Base-by-base conservation (phyloP, 2,113 vertebrate species). In the Silurus glanis region DNA sequence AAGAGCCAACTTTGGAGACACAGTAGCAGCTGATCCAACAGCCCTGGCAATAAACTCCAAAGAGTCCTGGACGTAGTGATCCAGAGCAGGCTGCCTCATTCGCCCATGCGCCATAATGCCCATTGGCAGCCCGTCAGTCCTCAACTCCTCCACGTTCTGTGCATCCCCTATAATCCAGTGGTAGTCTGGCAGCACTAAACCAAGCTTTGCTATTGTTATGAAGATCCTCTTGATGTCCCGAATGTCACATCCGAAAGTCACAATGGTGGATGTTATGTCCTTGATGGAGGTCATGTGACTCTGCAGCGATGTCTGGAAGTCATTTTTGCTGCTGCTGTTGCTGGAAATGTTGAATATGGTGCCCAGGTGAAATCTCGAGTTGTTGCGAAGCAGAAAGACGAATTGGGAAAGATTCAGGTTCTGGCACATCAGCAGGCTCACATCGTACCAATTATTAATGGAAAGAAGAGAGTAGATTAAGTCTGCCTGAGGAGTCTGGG, bases 381-480 rank as follows among this genome's bases (percentile, higher is more conserved):
- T 96, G 90, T 97, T 96, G 83, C 96, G 96, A 25, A 96, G 95
- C 81, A 97, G 95, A 75, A 95, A 82, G 83, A 99, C 94, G 90
- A 99, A 99, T 89, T 97, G 94, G 0, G 95, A 96, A 91, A 99
- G 92, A 89, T 99, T 97, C 96, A 96, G 96, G 87, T 98, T 96
- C 90, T 97, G 97, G 94, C 98, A 99, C 23, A 99, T 93, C 88
- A 99, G 91, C 83, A 99, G 92, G 89, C 97, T 99, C 93, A 98
- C 96, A 91, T 99, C 98, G 92, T 97, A 98, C 98, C 98, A 99
- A 93, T 94, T 97, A 93, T 99, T 99, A 95, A 97, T 96, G 4
- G 96, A 94, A 90, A 99, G 96, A 90, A 99, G 96, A 0, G 96
- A 96, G 92, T 96, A 95, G 91, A 98, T 96, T 86, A 99, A 95